Evolutionary conservation across 2,113 vertebrate genomes (phyloP), one percentile per base, ranked within the genome.

Genomic region (Strigops habroptila): DNA sequence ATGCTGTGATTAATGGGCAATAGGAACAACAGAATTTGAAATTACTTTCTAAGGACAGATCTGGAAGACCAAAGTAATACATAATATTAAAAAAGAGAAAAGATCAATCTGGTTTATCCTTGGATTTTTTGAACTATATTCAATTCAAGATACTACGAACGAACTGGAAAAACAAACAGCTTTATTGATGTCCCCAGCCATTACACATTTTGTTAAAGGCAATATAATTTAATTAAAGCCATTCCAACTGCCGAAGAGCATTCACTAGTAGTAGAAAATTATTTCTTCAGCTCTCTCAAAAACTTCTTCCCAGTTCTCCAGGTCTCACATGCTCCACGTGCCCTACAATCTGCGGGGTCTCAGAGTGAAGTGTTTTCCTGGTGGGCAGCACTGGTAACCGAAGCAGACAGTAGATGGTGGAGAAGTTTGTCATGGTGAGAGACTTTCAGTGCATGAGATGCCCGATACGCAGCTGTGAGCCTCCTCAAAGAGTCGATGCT

Each of bases 321-420:
- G 14, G 73, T 90, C 46, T 88, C 80, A 49, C 0, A 0, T 60
- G 77, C 52, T 95, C 49, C 94, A 86, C 39, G n/a, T 64, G 62
- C 94, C 91, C 95, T 91, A 82, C n/a, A 78, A 79, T 75, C 77
- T 94, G 80, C 62, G 46, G 21, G 52, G n/a, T 92, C 83, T 93
- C 83, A 90, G 67, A 76, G 41, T 60, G 92, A 65, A 69, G 88
- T 59, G 55, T 64, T 84, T 92, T 95, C 82, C 64, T 75, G 70
- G 43, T 81, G 68, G 82, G 76, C 60, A 88, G 86, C 73, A 95
- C 79, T 48, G 79, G 90, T 59, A 86, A 83, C 33, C 18, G 25
- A 93, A 81, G 93, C 53, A 91, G 89, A 65, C 27, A 62, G 91
- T 4, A 86, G 86, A 91, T 95, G 80, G 37, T 94, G 92, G 27